Conservation (phyloP, 2,888 invertebrate genomes). For the Trileptium ribeirensis region DNA sequence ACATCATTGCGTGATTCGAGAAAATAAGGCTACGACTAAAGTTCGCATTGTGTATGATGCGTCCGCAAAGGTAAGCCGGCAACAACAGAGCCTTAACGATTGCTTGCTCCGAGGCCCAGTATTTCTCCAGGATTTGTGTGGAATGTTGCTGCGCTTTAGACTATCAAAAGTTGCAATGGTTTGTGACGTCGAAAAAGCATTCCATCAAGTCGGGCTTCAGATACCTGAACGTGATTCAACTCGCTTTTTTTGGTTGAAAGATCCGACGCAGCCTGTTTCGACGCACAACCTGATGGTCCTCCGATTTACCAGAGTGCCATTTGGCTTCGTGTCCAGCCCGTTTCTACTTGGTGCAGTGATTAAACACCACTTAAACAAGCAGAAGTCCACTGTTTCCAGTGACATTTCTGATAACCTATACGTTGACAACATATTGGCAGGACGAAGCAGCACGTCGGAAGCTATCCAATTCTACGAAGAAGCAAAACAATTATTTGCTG, state of each 20-base stretch:
- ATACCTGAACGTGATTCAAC: conserved; percentile 28
- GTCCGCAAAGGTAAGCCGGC: not conserved
- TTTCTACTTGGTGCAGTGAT: conserved; percentile 32
- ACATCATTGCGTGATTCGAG: conserved; percentile 4
- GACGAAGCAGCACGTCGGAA: not conserved
- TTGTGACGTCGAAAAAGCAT: conserved; percentile 39
- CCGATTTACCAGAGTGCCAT: conserved; percentile 36
- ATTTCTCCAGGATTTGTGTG: not conserved
- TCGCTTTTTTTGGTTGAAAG: not conserved
- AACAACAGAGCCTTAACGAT: not conserved
- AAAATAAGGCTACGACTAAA: conserved; percentile 6
- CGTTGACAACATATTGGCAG: not conserved
- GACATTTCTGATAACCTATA: not conserved
- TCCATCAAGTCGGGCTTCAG: conserved; percentile 33
- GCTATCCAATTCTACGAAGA: not conserved
- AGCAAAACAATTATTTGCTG: not conserved
- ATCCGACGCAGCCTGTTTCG: not conserved
- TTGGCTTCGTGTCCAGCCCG: conserved; percentile 33
- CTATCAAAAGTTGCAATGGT: not conserved
- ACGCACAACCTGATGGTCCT: conserved; percentile 28
- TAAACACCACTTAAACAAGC: conserved; percentile 11
- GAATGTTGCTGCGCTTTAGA: not conserved
- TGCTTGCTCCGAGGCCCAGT: conserved; percentile 10
- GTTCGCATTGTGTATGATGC: not conserved
- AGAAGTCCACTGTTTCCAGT: not conserved